Evolutionary conservation across 1,140 invertebrate genomes (phyloP), one percentile per base, ranked within the genome.

Genomic region (Heliothis virescens): DNA sequence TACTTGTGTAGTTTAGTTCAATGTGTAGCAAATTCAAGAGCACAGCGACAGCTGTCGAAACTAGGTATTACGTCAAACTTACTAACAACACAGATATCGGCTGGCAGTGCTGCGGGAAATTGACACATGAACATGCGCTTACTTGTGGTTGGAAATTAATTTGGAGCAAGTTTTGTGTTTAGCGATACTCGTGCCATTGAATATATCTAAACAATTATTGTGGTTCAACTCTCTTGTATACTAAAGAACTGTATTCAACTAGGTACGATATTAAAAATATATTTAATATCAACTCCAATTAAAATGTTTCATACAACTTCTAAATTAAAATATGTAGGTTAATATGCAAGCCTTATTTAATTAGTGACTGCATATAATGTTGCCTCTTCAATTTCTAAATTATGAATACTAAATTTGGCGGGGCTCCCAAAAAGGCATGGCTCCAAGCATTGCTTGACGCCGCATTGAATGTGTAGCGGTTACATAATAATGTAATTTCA

Each of bases 11-110:
- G 34, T 5, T 34, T 15, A 10, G 63, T 18, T 57, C 15, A 16
- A 26, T 11, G 11, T 29, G 10, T 10, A 16, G 5, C 21, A 50
- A 60, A 75, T 26, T 21, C 18, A 69, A 57, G 57, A 15, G 12
- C 3, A 13, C 21, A 11, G 16, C 34, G 10, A 47, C 29, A 48
- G 21, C 48, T 78, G 63, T 69, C 65, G 18, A 50, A 62, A 62
- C 52, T 50, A 79, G 34, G 63, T 79, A 21, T 18, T 55, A 34
- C 65, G 48, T 69, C 65, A 53, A 69, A 69, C 16, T 63, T 69
- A 21, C 48, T 13, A 21, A 53, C 65, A 21, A 55, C 53, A 34
- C n/a, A n/a, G 26, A 57, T 26, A 72, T 59, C 21, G 52, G 10
- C 13, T 57, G 26, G n/a, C 16, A 72, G 26, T 13, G 18, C 59